Percentiles rank a stretch among this genome's conserved stretches.
These are phyloP conservation scores for Lasius fuliginosus DNA, from an alignment of 2,888 invertebrate genomes.

Conservation along the genomic window DNA sequence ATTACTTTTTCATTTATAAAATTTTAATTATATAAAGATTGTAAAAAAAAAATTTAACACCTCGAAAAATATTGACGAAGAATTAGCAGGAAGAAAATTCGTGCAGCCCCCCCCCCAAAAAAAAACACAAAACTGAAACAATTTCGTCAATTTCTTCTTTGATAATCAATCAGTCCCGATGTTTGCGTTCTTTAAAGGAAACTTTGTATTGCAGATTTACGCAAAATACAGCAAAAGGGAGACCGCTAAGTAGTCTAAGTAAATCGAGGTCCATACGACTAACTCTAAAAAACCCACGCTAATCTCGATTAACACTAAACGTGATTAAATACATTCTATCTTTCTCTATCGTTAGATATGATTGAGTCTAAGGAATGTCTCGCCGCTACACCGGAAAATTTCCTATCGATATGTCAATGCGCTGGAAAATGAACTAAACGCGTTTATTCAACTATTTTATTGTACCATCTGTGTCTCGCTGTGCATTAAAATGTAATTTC, in stretches of 20 bases:
- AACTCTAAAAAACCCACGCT: neutral
- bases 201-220: conserved; percentile 6
- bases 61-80: neutral
- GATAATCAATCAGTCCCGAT: neutral
- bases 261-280: neutral
- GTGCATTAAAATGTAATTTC: conserved; percentile 3
- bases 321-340: neutral
- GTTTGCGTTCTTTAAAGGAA: neutral
- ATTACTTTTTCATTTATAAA: neutral
- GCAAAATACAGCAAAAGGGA: neutral
- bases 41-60: too few relatives aligned
- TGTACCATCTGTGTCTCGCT: neutral
- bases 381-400: neutral
- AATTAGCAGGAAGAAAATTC: conserved; percentile 17
- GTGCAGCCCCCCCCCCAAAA: neutral
- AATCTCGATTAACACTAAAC: conserved; percentile 10
- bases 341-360: neutral
- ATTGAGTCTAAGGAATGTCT: neutral
- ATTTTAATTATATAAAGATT: neutral
- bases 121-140: neutral
- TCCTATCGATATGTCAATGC: conserved; percentile 14
- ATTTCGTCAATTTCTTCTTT: conserved; percentile 23
- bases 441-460: neutral
- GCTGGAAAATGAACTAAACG: neutral
- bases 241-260: conserved; percentile 25